Evolutionary conservation across 2,113 vertebrate species (phyloP), one percentile per base, ranked within the genome.

Genomic region (Neogobius melanostomus): DNA sequence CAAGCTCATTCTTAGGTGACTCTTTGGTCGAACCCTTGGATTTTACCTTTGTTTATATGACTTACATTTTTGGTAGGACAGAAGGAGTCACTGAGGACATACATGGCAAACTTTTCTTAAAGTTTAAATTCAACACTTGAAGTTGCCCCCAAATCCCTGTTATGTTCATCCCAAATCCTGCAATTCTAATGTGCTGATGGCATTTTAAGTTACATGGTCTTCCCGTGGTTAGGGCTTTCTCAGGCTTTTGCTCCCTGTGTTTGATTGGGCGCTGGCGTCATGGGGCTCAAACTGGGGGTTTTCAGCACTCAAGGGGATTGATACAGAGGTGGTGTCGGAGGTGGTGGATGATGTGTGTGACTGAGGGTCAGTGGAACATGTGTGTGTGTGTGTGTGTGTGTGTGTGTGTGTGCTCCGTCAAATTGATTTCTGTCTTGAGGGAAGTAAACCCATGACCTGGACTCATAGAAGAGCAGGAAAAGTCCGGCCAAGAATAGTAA

Each of bases 211-310:
- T 28, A 50, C 48, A 68, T 73, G 72, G 16, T 73, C 79, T 73
- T 64, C 82, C 72, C 68, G 47, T 80, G 44, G 77, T 72, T 57
- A 61, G 17, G 44, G 63, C 80, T 71, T 87, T 87, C 82, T 86
- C 87, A 90, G 73, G 83, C 72, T 68, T 68, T 56, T 12, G 46
- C 66, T 79, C 63, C 61, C 65, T 81, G 71, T 68, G 48, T 70
- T 46, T 56, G 48, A 59, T 68, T 16, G 77, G 54, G 15, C 28
- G 59, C 46, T 53, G 21, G n/a, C 45, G 21, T n/a, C 51, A 63
- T 68, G 57, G 48, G 57, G 52, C 59, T 57, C 17, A 28, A 9
- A 36, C 8, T 43, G 48, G 28, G 50, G 60, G 36, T 21, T 64
- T 51, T 69, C 43, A 10, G 44, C 12, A 45, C 36, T 47, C 14